A percentile compares a stretch with the other conserved stretches of the same genome.
phyloP scores from a whole-genome alignment of 2,888 invertebrate species.

The Pachymerium ferrugineum region DNA sequence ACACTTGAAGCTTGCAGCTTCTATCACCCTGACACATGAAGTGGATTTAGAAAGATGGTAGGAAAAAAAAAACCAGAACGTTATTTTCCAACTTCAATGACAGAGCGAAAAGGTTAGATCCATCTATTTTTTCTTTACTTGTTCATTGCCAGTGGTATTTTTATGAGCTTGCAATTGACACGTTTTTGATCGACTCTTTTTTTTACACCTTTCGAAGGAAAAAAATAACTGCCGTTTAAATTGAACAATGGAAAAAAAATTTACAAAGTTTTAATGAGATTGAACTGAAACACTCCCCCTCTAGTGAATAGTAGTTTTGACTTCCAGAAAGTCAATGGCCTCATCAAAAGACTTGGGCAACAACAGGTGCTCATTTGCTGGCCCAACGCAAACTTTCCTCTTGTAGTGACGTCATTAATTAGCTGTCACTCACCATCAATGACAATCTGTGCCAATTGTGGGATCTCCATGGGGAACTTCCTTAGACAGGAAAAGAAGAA shows the following conservation, averaged over 20 bases:
- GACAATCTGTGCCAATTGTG: conserved; percentile 6
- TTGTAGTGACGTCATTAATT: background rate
- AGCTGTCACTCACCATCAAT: conserved; percentile 16
- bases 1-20: background rate
- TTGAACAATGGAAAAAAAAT: no score
- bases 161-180: background rate
- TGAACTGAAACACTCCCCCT: no score
- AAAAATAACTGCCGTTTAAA: no score
- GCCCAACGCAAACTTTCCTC: background rate
- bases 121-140: no score
- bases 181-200: conserved; percentile 3
- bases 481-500: conserved; percentile 10
- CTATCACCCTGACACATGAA: background rate
- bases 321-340: no score
- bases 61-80: background rate
- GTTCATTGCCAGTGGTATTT: background rate
- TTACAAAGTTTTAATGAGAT: no score
- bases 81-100: background rate
- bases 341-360: background rate
- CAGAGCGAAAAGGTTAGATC: background rate
- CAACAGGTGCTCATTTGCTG: conserved; percentile 1
- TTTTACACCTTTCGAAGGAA: no score
- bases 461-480: background rate
- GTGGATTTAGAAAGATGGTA: no score
- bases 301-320: no score